phyloP scores from a whole-genome alignment of 1,140 invertebrate species.

The Ceratosolen solmsi region DNA sequence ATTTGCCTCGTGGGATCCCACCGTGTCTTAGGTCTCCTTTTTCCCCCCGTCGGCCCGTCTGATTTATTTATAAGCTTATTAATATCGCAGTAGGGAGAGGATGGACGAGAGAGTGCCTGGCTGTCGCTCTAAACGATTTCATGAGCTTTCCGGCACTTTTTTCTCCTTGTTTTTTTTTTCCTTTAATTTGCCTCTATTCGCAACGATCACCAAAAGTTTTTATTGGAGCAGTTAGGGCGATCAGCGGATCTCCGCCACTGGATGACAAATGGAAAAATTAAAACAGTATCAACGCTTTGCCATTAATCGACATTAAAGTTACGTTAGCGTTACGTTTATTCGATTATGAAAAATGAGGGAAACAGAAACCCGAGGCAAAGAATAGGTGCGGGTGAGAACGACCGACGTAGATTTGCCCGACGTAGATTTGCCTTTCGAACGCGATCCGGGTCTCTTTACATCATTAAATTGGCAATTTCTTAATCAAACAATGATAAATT shows the following conservation, averaged over 20 bases:
- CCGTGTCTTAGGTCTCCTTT: background rate
- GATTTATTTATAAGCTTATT: constrained; percentile 69
- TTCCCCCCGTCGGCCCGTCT: background rate
- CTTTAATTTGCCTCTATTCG: too few relatives aligned
- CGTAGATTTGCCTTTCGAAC: background rate
- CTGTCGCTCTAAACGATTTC: background rate
- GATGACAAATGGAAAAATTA: background rate
- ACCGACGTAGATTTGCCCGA: background rate
- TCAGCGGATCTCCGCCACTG: background rate
- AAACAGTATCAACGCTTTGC: background rate
- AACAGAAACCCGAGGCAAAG: too few relatives aligned
- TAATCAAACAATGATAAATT: background rate
- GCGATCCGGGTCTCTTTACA: background rate
- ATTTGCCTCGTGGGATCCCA: background rate
- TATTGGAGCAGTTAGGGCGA: background rate
- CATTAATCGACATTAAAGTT: background rate
- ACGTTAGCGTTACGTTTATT: background rate
- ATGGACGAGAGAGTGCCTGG: background rate
- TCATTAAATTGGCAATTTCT: background rate
- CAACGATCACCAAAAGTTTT: background rate
- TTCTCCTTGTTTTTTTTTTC: background rate
- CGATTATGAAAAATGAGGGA: too few relatives aligned
- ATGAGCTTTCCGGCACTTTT: background rate
- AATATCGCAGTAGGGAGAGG: constrained; percentile 57
- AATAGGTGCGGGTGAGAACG: background rate